phyloP scores from a whole-genome alignment of 2,113 vertebrate genomes.

The Malurus elegans region DNA sequence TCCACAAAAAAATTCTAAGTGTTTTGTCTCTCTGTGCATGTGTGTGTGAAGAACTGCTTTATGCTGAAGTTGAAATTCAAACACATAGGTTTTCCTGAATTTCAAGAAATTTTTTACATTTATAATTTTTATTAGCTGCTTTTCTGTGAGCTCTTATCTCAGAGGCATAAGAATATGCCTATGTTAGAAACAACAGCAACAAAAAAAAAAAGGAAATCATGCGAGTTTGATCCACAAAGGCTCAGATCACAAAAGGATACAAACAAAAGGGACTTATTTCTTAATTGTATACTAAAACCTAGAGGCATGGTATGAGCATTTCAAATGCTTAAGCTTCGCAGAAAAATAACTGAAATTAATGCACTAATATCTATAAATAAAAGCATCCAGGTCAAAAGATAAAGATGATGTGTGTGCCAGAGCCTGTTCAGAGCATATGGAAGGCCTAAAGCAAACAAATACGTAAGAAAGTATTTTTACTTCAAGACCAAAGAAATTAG shows the following conservation, averaged over 20 bases:
- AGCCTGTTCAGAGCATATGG: neutral
- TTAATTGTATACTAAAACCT: neutral
- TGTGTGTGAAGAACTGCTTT: neutral
- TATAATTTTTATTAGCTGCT: neutral
- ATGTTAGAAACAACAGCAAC: neutral
- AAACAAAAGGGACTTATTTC: neutral
- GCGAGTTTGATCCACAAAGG: neutral
- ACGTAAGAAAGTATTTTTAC: neutral
- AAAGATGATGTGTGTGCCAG: neutral
- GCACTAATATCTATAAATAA: neutral
- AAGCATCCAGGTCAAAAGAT: neutral
- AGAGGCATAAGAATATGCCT: neutral
- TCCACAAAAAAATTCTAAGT: neutral
- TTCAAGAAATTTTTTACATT: neutral
- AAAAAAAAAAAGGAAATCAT: neutral
- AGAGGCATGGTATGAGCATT: neutral
- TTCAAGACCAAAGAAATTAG: neutral
- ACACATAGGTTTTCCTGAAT: neutral
- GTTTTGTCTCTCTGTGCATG: neutral
- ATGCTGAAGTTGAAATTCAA: neutral
- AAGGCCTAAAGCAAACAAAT: neutral
- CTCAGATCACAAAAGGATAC: neutral
- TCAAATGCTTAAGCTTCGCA: neutral
- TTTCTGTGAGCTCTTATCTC: neutral
- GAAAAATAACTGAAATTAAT: neutral